These are phyloP conservation scores for Hycleus cichorii DNA, from an alignment of 1,140 invertebrate species.

Conservation along the genomic window DNA sequence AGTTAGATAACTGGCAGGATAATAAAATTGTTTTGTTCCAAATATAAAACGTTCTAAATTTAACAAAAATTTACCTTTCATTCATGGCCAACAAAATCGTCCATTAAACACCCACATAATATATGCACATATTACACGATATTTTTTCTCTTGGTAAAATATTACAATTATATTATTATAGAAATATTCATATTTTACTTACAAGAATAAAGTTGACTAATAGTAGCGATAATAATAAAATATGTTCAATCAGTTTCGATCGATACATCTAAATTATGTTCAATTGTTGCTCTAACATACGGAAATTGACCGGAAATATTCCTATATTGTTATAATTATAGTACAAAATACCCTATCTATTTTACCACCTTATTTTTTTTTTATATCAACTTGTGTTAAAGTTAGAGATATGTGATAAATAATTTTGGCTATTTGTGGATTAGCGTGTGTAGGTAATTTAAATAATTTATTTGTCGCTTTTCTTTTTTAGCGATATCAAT, in stretches of 20 bases:
- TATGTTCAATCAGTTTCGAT: background rate
- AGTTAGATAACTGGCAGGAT: constrained; percentile 16
- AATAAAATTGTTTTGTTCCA: constrained; percentile 14
- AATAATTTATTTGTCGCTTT: background rate
- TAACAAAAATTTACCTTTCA: constrained; percentile 14
- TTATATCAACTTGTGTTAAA: background rate
- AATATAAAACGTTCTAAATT: constrained; percentile 14
- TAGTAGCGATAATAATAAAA: background rate
- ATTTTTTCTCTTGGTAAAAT: background rate
- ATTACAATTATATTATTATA: background rate
- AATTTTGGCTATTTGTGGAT: background rate
- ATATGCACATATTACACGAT: background rate
- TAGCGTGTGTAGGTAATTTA: background rate
- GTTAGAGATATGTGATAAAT: background rate
- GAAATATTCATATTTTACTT: background rate
- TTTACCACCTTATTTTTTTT: background rate
- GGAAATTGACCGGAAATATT: no score
- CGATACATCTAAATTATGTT: no score
- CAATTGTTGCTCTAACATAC: no score
- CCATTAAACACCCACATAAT: constrained; percentile 12
- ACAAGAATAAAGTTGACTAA: background rate
- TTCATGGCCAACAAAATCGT: constrained; percentile 19
- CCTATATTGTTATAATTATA: no score
- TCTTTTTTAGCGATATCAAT: background rate
- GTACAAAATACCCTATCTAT: no score